These are phyloP conservation scores for Marmota monax DNA, from an alignment of 2,113 vertebrate species.

Conservation along the genomic window DNA sequence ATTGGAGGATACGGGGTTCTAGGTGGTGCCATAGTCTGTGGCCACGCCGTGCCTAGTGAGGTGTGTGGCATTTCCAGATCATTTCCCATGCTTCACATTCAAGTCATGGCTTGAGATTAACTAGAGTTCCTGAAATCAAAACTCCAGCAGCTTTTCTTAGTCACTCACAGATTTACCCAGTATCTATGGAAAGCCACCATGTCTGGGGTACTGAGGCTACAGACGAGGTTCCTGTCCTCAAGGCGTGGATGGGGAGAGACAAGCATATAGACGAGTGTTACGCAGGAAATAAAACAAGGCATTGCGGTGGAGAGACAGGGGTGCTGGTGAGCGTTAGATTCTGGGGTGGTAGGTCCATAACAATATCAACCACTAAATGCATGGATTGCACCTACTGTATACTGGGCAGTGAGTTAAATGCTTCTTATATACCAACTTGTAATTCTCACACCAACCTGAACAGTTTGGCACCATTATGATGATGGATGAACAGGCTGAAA, in stretches of 20 bases:
- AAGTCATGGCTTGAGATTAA: too few species aligned
- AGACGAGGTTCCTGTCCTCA: too few species aligned
- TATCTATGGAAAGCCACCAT: neutral
- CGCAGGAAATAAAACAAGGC: too few species aligned
- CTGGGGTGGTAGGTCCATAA: neutral
- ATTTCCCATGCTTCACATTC: too few species aligned
- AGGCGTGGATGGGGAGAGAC: neutral
- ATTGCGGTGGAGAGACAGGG: accelerated
- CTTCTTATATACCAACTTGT: neutral
- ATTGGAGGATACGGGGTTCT: neutral
- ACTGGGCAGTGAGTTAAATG: accelerated
- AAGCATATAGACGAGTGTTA: accelerated
- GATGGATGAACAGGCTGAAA: neutral
- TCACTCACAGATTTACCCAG: neutral
- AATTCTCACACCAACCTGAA: neutral
- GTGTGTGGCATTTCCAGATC: too few species aligned
- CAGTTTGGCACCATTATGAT: too few species aligned
- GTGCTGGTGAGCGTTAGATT: too few species aligned
- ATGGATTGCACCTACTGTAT: neutral
- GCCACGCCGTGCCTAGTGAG: too few species aligned
- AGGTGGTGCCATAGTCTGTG: accelerated
- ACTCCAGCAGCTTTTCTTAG: neutral
- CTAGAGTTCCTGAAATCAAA: neutral
- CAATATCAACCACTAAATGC: neutral
- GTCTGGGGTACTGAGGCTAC: neutral